Evolutionary conservation across 2,113 vertebrate species (phyloP), one percentile per base, ranked within the genome.

Genomic region (Hemichromis elongatus): DNA sequence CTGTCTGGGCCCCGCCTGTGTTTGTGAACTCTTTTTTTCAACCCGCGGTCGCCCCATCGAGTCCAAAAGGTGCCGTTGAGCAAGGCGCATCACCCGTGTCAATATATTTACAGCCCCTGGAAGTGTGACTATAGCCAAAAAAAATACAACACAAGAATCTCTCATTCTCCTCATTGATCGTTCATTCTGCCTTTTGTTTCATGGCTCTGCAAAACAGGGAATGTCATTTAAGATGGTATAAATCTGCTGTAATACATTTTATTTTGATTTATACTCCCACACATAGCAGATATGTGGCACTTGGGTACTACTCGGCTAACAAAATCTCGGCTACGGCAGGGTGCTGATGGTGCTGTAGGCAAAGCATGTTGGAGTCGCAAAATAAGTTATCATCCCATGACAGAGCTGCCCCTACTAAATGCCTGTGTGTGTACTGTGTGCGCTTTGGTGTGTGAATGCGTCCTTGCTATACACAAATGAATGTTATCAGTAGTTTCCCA

Each of bases 401-500:
- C 83, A 86, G 81, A 30, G 40, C 78, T 47, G 55, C 19, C 45
- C 59, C 52, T 2, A 10, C 70, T 79, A 40, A 85, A 77, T 2
- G 5, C 12, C 59, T n/a, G 4, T 57, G 77, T 86, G 24, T 68
- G 5, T 45, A 77, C 84, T 68, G 13, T 61, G 80, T 77, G 87
- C 8, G 50, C 59, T 55, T 85, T 30, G 30, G 85, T 90, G 79
- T 86, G 85, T 78, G 87, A 85, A 77, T 82, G 88, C 81, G 88
- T 91, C 81, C 89, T 88, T 92, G 88, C 90, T 79, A 61, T 61
- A 88, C 59, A 81, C 83, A 89, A 88, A 88, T 93, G 92, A 93
- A 92, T 93, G 88, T 94, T 94, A 95, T 96, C 93, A 91, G 92
- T 47, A 21, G 85, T 78, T 89, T 83, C 66, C 92, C 92, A 92